Percentiles rank a stretch among this genome's conserved stretches.
These are phyloP conservation scores for Balanococcus diminutus DNA, from an alignment of 2,888 invertebrate genomes.

Conservation along the genomic window DNA sequence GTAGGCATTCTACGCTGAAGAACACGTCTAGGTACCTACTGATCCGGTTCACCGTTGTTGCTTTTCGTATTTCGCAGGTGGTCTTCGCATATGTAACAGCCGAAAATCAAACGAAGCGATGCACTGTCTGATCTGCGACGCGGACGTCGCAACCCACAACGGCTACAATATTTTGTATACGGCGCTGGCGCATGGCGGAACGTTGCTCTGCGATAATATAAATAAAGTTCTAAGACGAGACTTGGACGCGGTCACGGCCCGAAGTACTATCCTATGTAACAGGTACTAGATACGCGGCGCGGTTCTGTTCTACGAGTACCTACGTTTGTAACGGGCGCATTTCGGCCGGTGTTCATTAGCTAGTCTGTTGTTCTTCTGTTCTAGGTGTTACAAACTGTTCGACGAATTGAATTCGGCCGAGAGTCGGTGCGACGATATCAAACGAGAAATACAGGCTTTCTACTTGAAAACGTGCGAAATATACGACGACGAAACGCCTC, in stretches of 20 bases:
- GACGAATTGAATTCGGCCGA: conserved; percentile 56
- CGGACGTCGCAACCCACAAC: conserved; percentile 39
- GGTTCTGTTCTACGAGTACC: neutral
- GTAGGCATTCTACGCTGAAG: too few species aligned
- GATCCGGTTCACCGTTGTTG: neutral
- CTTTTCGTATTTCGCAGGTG: neutral
- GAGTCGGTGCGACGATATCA: conserved; percentile 42
- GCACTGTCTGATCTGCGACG: conserved; percentile 52
- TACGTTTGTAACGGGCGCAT: neutral
- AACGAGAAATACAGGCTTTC: conserved; percentile 38
- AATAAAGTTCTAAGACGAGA: conserved; percentile 37
- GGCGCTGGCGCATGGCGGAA: conserved; percentile 29
- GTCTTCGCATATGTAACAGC: neutral
- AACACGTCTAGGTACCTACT: too few species aligned
- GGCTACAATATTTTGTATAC: conserved; percentile 53
- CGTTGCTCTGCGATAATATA: conserved; percentile 40
- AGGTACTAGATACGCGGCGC: conserved; percentile 20
- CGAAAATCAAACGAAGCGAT: neutral
- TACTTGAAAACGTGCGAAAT: conserved; percentile 49
- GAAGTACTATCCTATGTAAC: conserved; percentile 54
- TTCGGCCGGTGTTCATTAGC: too few species aligned
- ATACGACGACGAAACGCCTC: conserved; percentile 38
- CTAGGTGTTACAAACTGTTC: conserved; percentile 57
- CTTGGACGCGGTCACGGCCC: conserved; percentile 40
- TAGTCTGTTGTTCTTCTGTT: neutral